Evolutionary conservation across 23 tunicate genomes (phyloP), one percentile per base, ranked within the genome.

Genomic region (Botrylloides violaceus): DNA sequence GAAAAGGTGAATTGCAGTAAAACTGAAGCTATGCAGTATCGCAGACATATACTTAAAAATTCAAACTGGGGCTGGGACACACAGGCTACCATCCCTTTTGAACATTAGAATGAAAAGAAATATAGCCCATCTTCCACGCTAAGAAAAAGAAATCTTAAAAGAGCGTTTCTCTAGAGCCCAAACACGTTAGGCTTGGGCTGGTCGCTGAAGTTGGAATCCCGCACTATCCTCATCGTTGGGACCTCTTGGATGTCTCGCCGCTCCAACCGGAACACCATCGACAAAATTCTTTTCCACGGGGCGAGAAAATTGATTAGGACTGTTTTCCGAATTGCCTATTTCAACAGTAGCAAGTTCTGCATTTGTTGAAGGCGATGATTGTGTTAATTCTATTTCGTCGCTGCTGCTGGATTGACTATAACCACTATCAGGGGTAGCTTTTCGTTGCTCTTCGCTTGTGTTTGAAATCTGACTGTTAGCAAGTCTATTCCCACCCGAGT

Each of bases 341-440:
- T 29, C 43, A 1, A n/a, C 58, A 23, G 43, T 68, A 1, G 29
- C 12, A 0, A 56, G 9, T 1, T 23, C 29, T 18, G 25, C n/a
- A 4, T 39, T 2, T 28, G 74, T 35, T 0, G 32, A n/a, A 20
- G 47, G 1, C 29, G 47, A n/a, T 0, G 65, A 60, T 25, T 12
- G 15, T 12, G 32, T 15, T 6, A 35, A 55, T 21, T 58, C 64
- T 35, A 32, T 29, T 26, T 70, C 65, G 1, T 81, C 86, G 75
- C 66, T 66, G 15, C 86, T 77, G 36, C 84, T 80, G 37, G 84
- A 80, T n/a, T 80, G 84, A 36, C 86, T 74, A 65, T 62, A 81
- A 19, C 86, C 86, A 43, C 86, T 81, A 53, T 81, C 86, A 22
- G 74, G 48, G 26, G 71, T 60, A n/a, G 33, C 32, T 1, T 29